phyloP scores from a whole-genome alignment of 2,888 invertebrate genomes.

The Pachymerium ferrugineum region DNA sequence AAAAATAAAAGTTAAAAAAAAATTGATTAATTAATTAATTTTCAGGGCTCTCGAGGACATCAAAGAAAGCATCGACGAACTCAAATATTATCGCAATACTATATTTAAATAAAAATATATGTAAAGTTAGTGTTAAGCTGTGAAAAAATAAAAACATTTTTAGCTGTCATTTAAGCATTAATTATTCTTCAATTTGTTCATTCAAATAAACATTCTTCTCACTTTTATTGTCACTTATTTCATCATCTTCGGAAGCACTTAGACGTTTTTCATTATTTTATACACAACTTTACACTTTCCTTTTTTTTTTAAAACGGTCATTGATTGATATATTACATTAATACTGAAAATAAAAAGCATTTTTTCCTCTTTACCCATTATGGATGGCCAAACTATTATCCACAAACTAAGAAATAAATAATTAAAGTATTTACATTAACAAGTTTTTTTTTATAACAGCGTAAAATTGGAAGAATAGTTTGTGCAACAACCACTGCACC shows the following conservation, averaged over 20 bases:
- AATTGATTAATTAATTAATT: constrained; percentile 34
- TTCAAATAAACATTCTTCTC: neutral
- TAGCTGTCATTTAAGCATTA: neutral
- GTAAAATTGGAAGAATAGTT: neutral
- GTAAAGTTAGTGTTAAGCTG: constrained; percentile 50
- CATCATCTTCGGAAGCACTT: neutral
- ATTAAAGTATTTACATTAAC: neutral
- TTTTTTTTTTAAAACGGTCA: neutral
- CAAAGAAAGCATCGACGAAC: constrained; percentile 73
- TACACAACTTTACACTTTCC: neutral
- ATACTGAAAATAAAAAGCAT: neutral
- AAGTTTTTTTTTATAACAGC: neutral
- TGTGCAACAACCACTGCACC: neutral
- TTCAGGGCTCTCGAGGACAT: constrained; percentile 56
- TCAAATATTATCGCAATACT: constrained; percentile 66
- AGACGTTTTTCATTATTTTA: neutral
- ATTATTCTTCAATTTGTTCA: neutral
- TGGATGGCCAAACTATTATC: neutral
- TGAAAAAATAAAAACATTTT: neutral
- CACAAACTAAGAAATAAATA: neutral
- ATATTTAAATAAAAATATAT: constrained; percentile 59
- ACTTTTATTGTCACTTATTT: neutral
- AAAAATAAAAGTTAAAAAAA: neutral
- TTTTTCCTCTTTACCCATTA: neutral
- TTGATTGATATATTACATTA: too few relatives aligned